Conservation (phyloP, 2,888 invertebrate species). For the Agrochola circellaris region DNA sequence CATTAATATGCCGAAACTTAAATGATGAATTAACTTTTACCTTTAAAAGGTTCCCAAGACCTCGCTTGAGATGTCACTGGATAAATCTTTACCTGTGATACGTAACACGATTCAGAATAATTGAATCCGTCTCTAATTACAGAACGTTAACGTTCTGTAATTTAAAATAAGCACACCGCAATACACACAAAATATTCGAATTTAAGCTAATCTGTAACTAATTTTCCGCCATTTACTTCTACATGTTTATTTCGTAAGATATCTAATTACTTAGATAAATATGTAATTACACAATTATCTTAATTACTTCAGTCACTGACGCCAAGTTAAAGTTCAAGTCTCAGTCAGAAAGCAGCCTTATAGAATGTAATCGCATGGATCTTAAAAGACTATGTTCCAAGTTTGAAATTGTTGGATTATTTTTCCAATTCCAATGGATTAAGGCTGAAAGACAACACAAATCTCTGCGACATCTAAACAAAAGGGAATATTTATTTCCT, state of each 20-base stretch:
- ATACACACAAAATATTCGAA: slow-evolving; percentile 34
- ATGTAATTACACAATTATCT: slow-evolving; percentile 46
- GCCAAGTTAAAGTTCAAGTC: slow-evolving; percentile 31
- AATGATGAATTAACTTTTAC: background rate
- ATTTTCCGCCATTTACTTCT: slow-evolving; percentile 47
- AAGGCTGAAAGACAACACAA: slow-evolving; percentile 64
- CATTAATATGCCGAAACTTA: slow-evolving; percentile 6
- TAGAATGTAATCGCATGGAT: slow-evolving; percentile 47
- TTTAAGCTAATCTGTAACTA: slow-evolving; percentile 29
- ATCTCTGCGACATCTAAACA: slow-evolving; percentile 43
- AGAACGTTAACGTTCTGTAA: slow-evolving; percentile 28
- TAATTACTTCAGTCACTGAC: slow-evolving; percentile 47
- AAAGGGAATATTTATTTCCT: slow-evolving; percentile 50
- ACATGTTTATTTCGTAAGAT: slow-evolving; percentile 31
- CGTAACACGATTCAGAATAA: slow-evolving; percentile 36
- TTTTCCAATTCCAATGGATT: slow-evolving; percentile 77
- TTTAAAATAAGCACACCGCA: slow-evolving; percentile 42
- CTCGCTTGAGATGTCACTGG: slow-evolving; percentile 6
- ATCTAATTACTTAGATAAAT: slow-evolving; percentile 38
- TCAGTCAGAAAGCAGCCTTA: slow-evolving; percentile 36
- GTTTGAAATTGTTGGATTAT: slow-evolving; percentile 73
- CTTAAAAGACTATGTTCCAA: slow-evolving; percentile 54
- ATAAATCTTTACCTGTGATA: slow-evolving; percentile 6
- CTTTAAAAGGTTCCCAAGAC: background rate
- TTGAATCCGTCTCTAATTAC: slow-evolving; percentile 37